phyloP scores from a whole-genome alignment of 2,797 vertebrate genomes.

The Tapera naevia region DNA sequence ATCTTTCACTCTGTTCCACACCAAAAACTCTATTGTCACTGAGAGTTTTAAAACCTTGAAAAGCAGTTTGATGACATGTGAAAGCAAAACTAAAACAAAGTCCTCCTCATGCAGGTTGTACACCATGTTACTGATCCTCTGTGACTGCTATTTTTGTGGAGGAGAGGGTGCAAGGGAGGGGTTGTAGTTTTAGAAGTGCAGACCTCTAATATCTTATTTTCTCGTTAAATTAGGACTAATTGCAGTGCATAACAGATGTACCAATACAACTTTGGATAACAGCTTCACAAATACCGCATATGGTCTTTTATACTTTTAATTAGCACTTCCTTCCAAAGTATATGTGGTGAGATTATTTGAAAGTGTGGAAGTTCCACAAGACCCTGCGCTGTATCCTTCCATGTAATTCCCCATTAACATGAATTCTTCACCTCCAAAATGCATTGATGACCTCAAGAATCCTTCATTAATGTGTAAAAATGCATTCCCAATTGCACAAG shows the following conservation, averaged over 20 bases:
- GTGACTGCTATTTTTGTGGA: neutral
- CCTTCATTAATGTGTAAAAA: neutral
- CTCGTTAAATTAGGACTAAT: neutral
- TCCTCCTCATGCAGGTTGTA: neutral
- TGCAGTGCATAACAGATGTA: neutral
- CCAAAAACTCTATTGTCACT: neutral
- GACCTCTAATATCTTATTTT: neutral
- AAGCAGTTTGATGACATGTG: neutral
- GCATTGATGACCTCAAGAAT: neutral
- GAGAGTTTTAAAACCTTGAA: neutral
- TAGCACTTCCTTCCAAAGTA: neutral
- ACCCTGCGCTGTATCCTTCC: neutral
- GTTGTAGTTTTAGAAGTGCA: neutral
- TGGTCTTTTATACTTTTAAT: neutral
- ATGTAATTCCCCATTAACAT: fast-evolving
- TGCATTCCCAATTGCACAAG: neutral
- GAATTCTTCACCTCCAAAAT: neutral
- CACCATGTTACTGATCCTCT: neutral
- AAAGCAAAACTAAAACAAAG: neutral
- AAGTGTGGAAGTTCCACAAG: neutral
- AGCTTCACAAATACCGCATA: neutral
- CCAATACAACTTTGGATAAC: neutral
- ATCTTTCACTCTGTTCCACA: neutral
- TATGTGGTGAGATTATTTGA: neutral
- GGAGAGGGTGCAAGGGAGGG: fast-evolving